Conservation (phyloP, 2,888 invertebrate genomes). For the Drosophila silvestris region DNA sequence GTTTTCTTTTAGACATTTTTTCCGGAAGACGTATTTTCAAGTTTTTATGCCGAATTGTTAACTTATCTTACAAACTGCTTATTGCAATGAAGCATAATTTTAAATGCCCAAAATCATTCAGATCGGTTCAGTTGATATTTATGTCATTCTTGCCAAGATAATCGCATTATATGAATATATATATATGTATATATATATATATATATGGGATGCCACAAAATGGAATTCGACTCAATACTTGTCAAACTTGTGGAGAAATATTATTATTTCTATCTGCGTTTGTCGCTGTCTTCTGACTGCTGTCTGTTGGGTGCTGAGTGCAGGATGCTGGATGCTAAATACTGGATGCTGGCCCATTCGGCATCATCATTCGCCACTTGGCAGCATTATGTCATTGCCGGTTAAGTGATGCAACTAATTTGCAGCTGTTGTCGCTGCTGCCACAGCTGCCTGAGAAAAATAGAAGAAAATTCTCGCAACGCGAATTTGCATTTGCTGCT, state of each 20-base stretch:
- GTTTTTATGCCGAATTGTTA: background rate
- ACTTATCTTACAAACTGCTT: background rate
- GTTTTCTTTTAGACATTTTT: background rate
- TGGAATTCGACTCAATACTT: background rate
- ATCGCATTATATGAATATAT: background rate
- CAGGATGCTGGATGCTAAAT: background rate
- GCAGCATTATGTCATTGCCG: constrained; percentile 79
- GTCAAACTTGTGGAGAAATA: background rate
- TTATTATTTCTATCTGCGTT: constrained; percentile 1
- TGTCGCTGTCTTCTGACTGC: background rate
- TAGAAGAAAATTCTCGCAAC: constrained; percentile 1
- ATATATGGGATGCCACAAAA: background rate
- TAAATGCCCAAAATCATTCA: background rate
- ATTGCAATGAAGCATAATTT: background rate
- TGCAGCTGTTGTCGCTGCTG: constrained; percentile 69
- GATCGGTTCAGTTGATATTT: background rate
- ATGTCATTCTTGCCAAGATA: background rate
- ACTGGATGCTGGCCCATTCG: constrained; percentile 28
- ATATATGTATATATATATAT: background rate
- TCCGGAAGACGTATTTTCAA: background rate
- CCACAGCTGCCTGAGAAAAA: background rate
- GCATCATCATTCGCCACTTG: constrained; percentile 64
- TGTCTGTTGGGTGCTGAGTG: background rate
- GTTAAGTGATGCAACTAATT: constrained; percentile 81
- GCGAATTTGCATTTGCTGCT: constrained; percentile 57